These are phyloP conservation scores for Danionella cerebrum DNA, from an alignment of 2,113 vertebrate species.

Conservation along the genomic window DNA sequence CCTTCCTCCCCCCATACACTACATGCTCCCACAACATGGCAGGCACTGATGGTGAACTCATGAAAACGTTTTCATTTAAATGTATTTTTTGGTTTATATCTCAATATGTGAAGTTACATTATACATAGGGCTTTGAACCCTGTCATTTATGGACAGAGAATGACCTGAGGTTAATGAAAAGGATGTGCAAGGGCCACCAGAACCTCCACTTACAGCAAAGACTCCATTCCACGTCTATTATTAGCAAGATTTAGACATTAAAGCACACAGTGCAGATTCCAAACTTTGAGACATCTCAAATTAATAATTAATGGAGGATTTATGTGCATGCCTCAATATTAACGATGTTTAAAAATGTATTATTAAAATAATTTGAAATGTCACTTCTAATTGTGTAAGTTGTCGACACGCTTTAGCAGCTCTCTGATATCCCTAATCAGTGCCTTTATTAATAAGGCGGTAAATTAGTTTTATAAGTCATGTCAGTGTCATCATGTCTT, in stretches of 20 bases:
- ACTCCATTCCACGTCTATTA: not conserved
- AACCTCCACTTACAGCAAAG: not conserved
- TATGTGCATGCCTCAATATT: not conserved
- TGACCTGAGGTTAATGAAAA: not conserved
- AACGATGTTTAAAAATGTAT: not conserved
- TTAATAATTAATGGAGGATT: not conserved
- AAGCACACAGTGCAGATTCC: not conserved
- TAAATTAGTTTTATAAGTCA: constrained; percentile 8
- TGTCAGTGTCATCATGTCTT: constrained; percentile 3
- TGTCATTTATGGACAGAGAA: constrained; percentile 1
- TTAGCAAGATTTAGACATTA: not conserved
- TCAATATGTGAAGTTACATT: no score
- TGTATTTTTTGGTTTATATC: no score
- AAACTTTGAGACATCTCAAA: no score
- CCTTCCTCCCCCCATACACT: no score
- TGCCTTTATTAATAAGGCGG: constrained; percentile 5
- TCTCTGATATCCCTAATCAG: not conserved
- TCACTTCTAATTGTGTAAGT: not conserved
- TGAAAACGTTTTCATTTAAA: no score
- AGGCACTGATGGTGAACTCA: no score
- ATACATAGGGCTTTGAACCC: not conserved
- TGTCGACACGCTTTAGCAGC: not conserved
- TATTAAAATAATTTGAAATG: not conserved
- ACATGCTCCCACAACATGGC: no score
- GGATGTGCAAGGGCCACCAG: not conserved